Conservation (phyloP, 2,113 vertebrate species). For the Lasiurus cinereus region DNA sequence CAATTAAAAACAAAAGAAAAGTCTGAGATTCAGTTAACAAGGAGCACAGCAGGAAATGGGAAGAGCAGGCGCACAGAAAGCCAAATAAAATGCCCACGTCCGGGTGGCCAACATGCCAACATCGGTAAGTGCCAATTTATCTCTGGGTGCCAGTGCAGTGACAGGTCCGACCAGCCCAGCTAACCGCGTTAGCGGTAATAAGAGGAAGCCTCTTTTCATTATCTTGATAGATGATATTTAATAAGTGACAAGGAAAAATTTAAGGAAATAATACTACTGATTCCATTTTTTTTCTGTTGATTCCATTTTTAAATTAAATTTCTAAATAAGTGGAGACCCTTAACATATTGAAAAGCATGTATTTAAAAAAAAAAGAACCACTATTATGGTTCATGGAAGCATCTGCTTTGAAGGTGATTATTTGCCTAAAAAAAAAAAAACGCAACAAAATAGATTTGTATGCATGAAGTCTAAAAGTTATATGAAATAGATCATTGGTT, state of each 20-base stretch:
- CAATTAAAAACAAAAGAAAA: background rate
- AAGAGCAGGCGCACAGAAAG: background rate
- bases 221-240: background rate
- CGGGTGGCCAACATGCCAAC: background rate
- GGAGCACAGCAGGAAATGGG: background rate
- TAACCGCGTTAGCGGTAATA: background rate
- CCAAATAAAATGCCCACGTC: background rate
- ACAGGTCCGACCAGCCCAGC: background rate
- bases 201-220: background rate
- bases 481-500: conserved; percentile 11
- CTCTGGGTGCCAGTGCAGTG: background rate
- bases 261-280: background rate
- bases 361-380: conserved; percentile 26
- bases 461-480: background rate
- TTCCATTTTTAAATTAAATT: conserved; percentile 17
- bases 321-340: conserved; percentile 10
- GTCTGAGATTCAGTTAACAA: background rate
- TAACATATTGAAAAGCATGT: conserved; percentile 5
- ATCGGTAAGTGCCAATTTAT: background rate
- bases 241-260: background rate
- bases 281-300: background rate
- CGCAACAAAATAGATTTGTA: background rate
- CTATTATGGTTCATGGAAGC: conserved; percentile 7
- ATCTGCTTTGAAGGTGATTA: conserved; percentile 23
- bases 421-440: background rate